These are phyloP conservation scores for Meriones unguiculatus DNA, from an alignment of 2,113 vertebrate genomes.

Conservation along the genomic window DNA sequence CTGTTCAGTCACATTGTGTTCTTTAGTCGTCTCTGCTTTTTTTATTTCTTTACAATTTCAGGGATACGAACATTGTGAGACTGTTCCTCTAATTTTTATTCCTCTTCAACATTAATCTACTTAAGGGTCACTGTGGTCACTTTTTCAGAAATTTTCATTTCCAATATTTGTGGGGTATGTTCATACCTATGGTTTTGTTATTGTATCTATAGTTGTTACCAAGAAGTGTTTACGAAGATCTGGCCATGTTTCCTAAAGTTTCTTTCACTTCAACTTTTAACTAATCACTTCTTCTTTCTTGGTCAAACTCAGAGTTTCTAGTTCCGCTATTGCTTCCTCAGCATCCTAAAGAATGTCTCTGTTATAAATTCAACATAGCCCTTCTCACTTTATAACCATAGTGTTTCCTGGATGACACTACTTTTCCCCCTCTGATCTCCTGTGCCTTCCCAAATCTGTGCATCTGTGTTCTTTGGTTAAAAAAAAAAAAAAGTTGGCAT, in stretches of 20 bases:
- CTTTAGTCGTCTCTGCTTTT: constrained; percentile 51
- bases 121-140: constrained; percentile 7
- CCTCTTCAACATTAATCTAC: constrained; percentile 28
- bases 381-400: constrained; percentile 46
- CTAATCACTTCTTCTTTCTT: constrained; percentile 74
- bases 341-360: constrained; percentile 47
- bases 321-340: constrained; percentile 70
- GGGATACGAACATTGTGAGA: constrained; percentile 24
- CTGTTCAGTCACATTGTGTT: constrained; percentile 14
- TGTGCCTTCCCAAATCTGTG: neutral
- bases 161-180: constrained; percentile 23
- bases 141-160: constrained; percentile 26
- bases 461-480: constrained; percentile 38
- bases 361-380: constrained; percentile 38
- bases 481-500: constrained; percentile 1
- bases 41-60: constrained; percentile 24
- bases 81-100: constrained; percentile 16
- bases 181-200: constrained; percentile 2
- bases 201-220: neutral
- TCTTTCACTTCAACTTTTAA: constrained; percentile 78
- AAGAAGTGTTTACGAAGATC: constrained; percentile 31
- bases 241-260: constrained; percentile 62
- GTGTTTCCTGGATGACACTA: neutral
- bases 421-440: neutral
- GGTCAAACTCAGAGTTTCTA: constrained; percentile 61